Conservation (phyloP, 2,888 invertebrate species). For the Thecophora atra region DNA sequence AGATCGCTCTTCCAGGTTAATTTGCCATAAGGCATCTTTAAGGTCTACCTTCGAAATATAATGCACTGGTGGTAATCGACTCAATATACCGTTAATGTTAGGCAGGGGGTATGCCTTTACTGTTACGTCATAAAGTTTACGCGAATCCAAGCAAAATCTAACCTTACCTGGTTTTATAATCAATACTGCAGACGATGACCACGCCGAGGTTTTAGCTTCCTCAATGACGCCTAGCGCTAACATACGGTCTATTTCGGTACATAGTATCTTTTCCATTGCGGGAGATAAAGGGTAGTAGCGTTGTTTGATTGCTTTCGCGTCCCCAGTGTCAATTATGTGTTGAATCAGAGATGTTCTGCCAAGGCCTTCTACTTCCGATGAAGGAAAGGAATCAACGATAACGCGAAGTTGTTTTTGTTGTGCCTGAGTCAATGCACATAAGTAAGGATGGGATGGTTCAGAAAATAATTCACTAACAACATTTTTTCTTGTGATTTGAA, state of each 20-base stretch:
- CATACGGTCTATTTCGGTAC: conserved; percentile 53
- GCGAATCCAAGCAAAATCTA: conserved; percentile 25
- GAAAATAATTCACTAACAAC: conserved; percentile 1
- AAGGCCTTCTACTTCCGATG: conserved; percentile 24
- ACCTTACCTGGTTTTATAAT: conserved; percentile 33
- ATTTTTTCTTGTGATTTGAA: not conserved
- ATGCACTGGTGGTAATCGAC: not conserved
- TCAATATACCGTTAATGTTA: conserved; percentile 12
- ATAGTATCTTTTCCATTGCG: conserved; percentile 41
- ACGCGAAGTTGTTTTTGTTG: conserved; percentile 15
- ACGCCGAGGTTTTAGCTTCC: conserved; percentile 7
- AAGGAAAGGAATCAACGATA: conserved; percentile 19
- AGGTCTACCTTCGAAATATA: conserved; percentile 15
- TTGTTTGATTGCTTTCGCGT: conserved; percentile 41
- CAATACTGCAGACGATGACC: too few species aligned
- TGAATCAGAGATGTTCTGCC: conserved; percentile 37
- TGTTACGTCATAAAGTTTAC: conserved; percentile 28
- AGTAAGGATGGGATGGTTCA: too few species aligned
- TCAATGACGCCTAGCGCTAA: conserved; percentile 35
- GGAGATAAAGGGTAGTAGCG: conserved; percentile 43
- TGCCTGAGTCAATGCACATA: too few species aligned
- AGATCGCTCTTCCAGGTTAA: conserved; percentile 5
- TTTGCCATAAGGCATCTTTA: conserved; percentile 23
- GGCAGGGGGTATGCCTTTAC: conserved; percentile 10
- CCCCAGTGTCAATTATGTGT: conserved; percentile 42